A percentile compares a stretch with the other conserved stretches of the same genome.
phyloP scores from a whole-genome alignment of 2,113 vertebrate species.

The Microcebus lehilahytsara region DNA sequence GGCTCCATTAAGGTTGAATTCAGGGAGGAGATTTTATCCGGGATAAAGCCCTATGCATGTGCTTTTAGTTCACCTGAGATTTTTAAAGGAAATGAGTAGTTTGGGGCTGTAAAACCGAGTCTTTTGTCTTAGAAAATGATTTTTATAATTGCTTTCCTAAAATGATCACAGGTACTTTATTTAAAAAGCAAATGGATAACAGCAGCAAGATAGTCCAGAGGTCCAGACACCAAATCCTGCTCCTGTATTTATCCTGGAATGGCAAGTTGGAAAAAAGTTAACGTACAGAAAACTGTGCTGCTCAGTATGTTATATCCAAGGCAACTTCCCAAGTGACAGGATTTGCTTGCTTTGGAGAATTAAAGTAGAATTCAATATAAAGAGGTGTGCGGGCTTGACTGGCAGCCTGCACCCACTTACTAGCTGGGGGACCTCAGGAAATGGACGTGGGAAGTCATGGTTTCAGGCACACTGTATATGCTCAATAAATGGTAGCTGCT shows the following conservation, averaged over 20 bases:
- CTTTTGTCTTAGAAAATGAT: conserved; percentile 23
- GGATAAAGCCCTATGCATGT: background rate
- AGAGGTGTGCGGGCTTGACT: rapidly evolving
- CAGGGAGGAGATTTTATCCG: background rate
- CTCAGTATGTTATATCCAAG: background rate
- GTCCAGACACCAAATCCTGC: background rate
- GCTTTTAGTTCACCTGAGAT: background rate
- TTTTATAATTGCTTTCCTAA: background rate
- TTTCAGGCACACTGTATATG: background rate
- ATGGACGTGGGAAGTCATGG: background rate
- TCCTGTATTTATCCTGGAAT: background rate
- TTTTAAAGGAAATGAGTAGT: background rate
- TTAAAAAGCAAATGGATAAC: background rate
- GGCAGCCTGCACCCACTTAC: background rate
- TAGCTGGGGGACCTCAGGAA: background rate
- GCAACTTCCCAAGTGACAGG: background rate
- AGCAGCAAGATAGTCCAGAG: background rate
- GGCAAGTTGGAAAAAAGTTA: background rate
- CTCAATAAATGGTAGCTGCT: background rate
- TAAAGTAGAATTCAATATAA: background rate
- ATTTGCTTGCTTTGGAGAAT: background rate
- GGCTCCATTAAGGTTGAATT: background rate
- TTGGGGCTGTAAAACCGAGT: background rate
- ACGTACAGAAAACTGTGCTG: background rate
- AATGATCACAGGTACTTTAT: background rate